Base-by-base conservation (phyloP, 2,888 invertebrate species). In the Acronicta psi region DNA sequence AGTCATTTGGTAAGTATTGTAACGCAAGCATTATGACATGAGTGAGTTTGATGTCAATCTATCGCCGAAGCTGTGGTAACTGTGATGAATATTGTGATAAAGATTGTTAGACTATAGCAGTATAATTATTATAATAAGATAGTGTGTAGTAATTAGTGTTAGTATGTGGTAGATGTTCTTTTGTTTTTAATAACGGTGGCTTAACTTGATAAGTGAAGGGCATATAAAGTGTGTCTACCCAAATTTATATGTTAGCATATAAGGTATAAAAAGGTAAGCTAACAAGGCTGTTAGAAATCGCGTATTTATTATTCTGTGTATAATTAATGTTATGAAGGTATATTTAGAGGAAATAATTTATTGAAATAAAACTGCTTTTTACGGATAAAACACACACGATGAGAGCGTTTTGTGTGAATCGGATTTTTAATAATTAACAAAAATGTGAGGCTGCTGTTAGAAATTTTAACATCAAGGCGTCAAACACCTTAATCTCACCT, bases 1-100 rank as follows among this genome's bases (percentile, higher is more conserved):
- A 50, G 46, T 36, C 42, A 42, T 68, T 31, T 46, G 73, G 73
- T 66, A 50, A 73, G 73, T 73, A 73, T 50, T 31, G 38, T 46
- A 44, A 29, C 38, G 13, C 36, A 23, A 25, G 50, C 45, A 36
- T 47, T 43, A 34, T 54, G 50, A 50, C 42, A 50, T 1, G 38
- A 52, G 31, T 25, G 37, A 52, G 29, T 43, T 50, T 42, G 31
- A 51, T 34, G 17, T 45, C 49, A 46, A 42, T 17, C 34, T 34
- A n/a, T n/a, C n/a, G n/a, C n/a, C n/a, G n/a, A n/a, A n/a, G n/a
- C n/a, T n/a, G n/a, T n/a, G n/a, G 42, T 54, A 10, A 58, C 45
- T 66, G 59, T 66, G 50, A 65, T 59, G 50, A 34, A 45, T 51
- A 25, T 23, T 45, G 23, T 57, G 3, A 31, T 47, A 36, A 58